Evolutionary conservation across 2,113 vertebrate species (phyloP), one percentile per base, ranked within the genome.

Genomic region (Herpetotheres cachinnans): DNA sequence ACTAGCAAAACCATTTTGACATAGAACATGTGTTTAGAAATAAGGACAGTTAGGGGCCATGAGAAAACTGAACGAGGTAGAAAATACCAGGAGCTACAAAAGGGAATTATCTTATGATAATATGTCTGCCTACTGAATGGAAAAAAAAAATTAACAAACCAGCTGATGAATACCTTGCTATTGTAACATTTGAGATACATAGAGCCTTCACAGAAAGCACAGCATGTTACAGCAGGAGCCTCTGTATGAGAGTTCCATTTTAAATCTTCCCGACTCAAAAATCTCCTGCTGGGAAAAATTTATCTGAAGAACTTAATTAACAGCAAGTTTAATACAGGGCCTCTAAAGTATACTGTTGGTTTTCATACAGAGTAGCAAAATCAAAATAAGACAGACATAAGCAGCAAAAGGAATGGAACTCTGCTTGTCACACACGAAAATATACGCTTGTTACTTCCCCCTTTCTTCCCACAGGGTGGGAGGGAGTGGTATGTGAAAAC

Each of bases 261-360:
- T 67, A 83, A 81, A 74, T 72, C 65, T 54, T 91, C 40, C 36
- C 9, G 1, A 46, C 21, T 82, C n/a, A 86, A 71, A 94, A 86
- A 76, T 34, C 52, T 86, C 77, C 92, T 54, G 66, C 72, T 84
- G 93, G 36, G 83, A 91, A 78, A 91, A 42, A 89, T 61, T 92
- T 56, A 87, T 65, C 27, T 55, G 56, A 90, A 88, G 61, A 94
- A 82, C 40, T 93, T 96, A 95, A 96, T 95, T 95, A 97, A 95
- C 65, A 91, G 61, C 66, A 87, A 72, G 27, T 82, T 95, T 96
- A 95, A 93, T 78, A 74, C 16, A 78, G 16, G 6, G 59, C 82
- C 83, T 92, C 77, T 95, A 47, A 95, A 90, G 91, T 55, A 79
- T 36, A 87, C 34, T 58, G 16, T 52, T 27, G 13, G 20, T 52